Evolutionary conservation across 2,888 invertebrate genomes (phyloP).

Genomic region (Cyclophora albipunctata): DNA sequence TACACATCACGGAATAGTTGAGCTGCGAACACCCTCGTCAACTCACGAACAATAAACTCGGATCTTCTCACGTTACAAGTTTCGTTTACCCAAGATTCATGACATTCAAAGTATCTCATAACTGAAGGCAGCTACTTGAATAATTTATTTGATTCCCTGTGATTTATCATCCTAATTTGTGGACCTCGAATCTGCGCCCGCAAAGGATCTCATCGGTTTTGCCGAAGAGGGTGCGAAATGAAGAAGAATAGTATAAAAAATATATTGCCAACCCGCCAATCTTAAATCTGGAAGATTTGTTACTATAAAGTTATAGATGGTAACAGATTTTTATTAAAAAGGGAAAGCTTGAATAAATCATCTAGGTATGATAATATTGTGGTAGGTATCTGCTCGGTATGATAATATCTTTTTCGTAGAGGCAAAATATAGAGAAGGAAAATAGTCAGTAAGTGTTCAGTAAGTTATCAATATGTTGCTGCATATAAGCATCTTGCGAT

Average conservation of each 20-base stretch:
- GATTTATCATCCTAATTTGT: conserved; percentile 21
- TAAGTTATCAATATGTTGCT: no score
- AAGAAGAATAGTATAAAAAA: conserved; percentile 7
- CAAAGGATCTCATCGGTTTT: conserved; percentile 5
- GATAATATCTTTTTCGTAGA: no score
- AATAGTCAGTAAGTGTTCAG: no score
- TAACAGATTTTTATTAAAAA: no score
- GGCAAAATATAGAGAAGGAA: no score
- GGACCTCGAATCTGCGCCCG: conserved; percentile 12
- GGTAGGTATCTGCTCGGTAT: no score
- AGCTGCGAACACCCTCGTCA: conserved; percentile 3
- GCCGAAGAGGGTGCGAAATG: background rate
- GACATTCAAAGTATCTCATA: conserved; percentile 8
- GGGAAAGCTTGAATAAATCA: no score
- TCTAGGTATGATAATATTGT: no score
- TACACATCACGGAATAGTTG: no score
- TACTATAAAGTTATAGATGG: no score
- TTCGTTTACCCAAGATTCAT: conserved; percentile 4
- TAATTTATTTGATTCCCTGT: conserved; percentile 21
- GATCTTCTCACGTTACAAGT: background rate
- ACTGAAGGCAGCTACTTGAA: conserved; percentile 16
- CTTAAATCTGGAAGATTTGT: no score
- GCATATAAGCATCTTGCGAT: no score
- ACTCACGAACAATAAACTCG: background rate
- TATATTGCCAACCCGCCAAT: background rate